Evolutionary conservation across 2,113 vertebrate genomes (phyloP).

Genomic region (Ancistrus triradiatus): DNA sequence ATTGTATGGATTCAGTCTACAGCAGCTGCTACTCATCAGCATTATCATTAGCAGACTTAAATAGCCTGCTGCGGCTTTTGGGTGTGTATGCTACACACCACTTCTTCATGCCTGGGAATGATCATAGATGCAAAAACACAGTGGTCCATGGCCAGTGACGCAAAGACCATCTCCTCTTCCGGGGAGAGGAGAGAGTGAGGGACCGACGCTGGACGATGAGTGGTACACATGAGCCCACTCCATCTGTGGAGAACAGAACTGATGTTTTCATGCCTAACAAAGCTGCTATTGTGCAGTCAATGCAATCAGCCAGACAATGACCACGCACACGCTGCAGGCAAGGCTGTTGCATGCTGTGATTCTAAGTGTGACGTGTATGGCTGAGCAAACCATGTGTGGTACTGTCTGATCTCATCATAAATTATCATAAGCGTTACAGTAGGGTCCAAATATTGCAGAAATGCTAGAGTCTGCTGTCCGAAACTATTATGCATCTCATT

Average conservation of each 20-base stretch:
- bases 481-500: too few species aligned
- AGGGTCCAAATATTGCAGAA: too few species aligned
- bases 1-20: neutral
- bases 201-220: constrained; percentile 3
- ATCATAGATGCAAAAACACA: constrained; percentile 18
- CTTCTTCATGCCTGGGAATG: constrained; percentile 18
- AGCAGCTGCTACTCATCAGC: constrained; percentile 22
- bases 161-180: neutral
- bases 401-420: neutral
- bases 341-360: neutral
- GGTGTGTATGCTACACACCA: neutral
- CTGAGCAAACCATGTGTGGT: neutral
- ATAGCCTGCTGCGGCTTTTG: constrained; percentile 6
- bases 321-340: neutral
- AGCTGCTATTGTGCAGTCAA: constrained; percentile 15
- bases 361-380: neutral
- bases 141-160: constrained; percentile 23
- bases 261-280: constrained; percentile 9
- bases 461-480: too few species aligned
- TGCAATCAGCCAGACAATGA: neutral
- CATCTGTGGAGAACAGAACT: constrained; percentile 9
- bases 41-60: constrained; percentile 12
- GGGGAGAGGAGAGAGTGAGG: constrained; percentile 3
- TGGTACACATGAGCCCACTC: constrained; percentile 16
- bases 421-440: too few species aligned